Base-by-base conservation (phyloP, 2,797 vertebrate species). In the Thripadectes ignobilis region DNA sequence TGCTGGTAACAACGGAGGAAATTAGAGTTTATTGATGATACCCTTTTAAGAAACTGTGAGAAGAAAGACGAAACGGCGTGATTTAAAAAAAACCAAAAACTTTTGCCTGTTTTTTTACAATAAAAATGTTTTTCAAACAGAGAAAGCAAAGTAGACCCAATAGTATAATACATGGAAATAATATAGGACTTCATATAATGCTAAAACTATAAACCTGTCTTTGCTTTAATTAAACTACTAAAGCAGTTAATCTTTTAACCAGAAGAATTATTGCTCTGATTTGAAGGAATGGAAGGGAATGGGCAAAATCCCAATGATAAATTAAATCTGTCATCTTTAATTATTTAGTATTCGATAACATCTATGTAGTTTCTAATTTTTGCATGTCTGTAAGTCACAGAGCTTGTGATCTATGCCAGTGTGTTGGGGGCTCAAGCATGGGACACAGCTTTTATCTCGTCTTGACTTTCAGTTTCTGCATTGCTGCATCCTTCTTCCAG, bases 161-260 rank as follows among this genome's bases (percentile, higher is more conserved):
- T 34, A 27, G 69, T 79, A n/a, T 52, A 78, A 57, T 52, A 48
- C 11, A 6, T 23, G 30, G 38, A 76, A 32, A 66, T 48, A 51
- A 55, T 81, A 16, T 36, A 11, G 23, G 62, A 74, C 34, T 52
- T 89, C 78, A 86, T 0, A 2, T 55, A 79, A 45, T 93, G 80
- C 72, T 85, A 77, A 79, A 76, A 49, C 80, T 84, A 67, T 93
- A 96, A 97, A 96, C 34, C 72, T 96, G 30, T 87, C 87, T 86
- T 76, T 85, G 10, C 65, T 95, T 92, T 96, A 93, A 89, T 95
- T 93, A 92, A 96, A 86, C 59, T 71, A 51, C 89, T 89, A 90
- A 91, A 82, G 77, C 66, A 58, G 24, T 72, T 89, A 58, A 91
- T 95, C 92, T 89, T 81, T 63, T 92, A 87, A 87, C 36, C 8